These are phyloP conservation scores for Notarius lentiginosus DNA, from an alignment of 2,113 vertebrate species.

Conservation along the genomic window DNA sequence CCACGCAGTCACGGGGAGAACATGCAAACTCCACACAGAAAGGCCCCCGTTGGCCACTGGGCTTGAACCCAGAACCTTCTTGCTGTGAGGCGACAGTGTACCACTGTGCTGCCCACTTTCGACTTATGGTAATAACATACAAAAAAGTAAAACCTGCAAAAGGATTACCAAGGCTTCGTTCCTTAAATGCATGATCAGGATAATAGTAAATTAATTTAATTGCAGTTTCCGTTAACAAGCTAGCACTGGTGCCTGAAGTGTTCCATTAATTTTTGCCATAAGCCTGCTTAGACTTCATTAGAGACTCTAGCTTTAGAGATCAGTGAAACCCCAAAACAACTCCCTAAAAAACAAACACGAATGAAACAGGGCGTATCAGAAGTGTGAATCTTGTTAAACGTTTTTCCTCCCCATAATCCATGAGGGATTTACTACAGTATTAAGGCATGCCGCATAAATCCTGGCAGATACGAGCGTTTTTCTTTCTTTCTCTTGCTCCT, in stretches of 20 bases:
- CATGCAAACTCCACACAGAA: too few species aligned
- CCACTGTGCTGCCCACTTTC: neutral
- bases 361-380: slow-evolving; percentile 2
- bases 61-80: too few species aligned
- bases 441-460: slow-evolving; percentile 8
- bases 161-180: neutral
- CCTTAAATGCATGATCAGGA: neutral
- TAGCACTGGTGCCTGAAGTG: neutral
- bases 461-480: slow-evolving; percentile 38
- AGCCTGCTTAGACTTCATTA: neutral
- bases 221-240: neutral
- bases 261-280: neutral
- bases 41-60: too few species aligned
- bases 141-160: neutral
- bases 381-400: neutral
- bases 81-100: too few species aligned
- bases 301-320: neutral
- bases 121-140: neutral
- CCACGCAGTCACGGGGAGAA: too few species aligned
- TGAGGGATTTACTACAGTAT: slow-evolving; percentile 22
- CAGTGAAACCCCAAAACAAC: neutral
- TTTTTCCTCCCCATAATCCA: slow-evolving; percentile 13
- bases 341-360: neutral
- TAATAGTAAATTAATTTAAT: neutral
- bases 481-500: slow-evolving; percentile 20